Evolutionary conservation across 2,797 vertebrate genomes (phyloP), one percentile per base, ranked within the genome.

Genomic region (Sebastes umbrosus): DNA sequence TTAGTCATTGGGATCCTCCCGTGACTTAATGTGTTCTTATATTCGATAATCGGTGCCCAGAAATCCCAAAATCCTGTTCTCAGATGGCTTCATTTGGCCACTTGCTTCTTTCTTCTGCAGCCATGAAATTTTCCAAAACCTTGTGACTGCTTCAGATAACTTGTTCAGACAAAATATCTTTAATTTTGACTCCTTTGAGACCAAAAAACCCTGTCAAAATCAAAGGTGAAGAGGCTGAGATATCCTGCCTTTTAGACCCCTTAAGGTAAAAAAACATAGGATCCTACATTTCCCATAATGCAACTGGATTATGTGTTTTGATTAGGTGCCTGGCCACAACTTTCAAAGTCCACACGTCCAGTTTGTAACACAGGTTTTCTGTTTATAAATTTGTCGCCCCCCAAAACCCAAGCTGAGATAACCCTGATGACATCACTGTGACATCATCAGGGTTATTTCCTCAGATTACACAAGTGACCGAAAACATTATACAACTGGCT

Each of bases 231-330:
- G 32, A 66, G 6, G 24, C 25, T 0, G 5, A 76, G 31, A 77
- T 13, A 27, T 22, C n/a, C 22, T 8, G 20, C 14, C 6, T 43
- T 43, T 43, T 6, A 43, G 39, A 16, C 39, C 13, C 13, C 13
- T 62, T 31, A 29, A 36, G 3, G 11, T 36, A 8, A 3, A n/a
- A 22, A 59, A 67, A 60, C 31, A 73, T 14, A 1, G 32, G 16
- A 8, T 16, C 54, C 72, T 70, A 66, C 70, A 70, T 57, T 25
- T 60, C 60, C 60, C 60, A 75, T 1, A 34, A 79, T 67, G 82
- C 75, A 65, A 2, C 59, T 67, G 31, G 14, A 10, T 8, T 5
- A 43, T n/a, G 20, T 64, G 5, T 46, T 57, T 64, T 36, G 9
- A 50, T 13, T 9, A n/a, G 63, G 8, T 8, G 16, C 3, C 46